Conservation (phyloP, 2,888 invertebrate genomes). For the Epistrophe eligans region DNA sequence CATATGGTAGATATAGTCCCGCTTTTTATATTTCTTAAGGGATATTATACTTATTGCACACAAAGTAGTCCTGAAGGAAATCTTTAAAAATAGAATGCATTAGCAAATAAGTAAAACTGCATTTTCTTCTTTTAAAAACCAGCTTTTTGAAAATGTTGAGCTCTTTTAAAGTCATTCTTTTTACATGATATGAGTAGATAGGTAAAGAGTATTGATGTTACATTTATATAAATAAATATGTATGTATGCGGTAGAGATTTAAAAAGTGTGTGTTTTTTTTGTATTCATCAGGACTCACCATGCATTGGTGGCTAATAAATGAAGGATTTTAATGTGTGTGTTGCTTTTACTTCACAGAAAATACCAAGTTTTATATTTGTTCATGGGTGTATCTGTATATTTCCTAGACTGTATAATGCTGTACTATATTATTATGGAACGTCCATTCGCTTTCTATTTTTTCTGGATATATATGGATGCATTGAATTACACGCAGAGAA, state of each 20-base stretch:
- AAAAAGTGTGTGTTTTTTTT: not conserved
- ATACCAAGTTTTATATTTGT: too few relatives aligned
- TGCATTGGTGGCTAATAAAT: constrained; percentile 12
- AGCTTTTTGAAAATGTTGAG: not conserved
- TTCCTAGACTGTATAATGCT: too few relatives aligned
- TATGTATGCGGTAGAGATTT: not conserved
- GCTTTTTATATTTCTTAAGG: not conserved
- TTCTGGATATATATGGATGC: too few relatives aligned
- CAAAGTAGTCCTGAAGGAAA: constrained; percentile 11
- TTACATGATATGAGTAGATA: not conserved
- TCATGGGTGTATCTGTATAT: too few relatives aligned
- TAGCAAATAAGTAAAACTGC: constrained; percentile 23
- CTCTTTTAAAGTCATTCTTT: not conserved
- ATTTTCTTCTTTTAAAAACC: not conserved
- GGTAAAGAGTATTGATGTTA: constrained; percentile 4
- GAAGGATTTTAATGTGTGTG: not conserved
- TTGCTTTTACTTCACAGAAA: not conserved
- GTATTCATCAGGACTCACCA: not conserved
- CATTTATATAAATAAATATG: not conserved
- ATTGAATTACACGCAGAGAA: too few relatives aligned
- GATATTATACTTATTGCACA: not conserved
- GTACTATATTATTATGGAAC: too few relatives aligned
- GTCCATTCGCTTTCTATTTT: too few relatives aligned
- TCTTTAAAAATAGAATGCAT: constrained; percentile 24
- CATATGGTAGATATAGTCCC: not conserved